Conservation (phyloP, 2,797 vertebrate genomes). For the Anniella stebbinsi region DNA sequence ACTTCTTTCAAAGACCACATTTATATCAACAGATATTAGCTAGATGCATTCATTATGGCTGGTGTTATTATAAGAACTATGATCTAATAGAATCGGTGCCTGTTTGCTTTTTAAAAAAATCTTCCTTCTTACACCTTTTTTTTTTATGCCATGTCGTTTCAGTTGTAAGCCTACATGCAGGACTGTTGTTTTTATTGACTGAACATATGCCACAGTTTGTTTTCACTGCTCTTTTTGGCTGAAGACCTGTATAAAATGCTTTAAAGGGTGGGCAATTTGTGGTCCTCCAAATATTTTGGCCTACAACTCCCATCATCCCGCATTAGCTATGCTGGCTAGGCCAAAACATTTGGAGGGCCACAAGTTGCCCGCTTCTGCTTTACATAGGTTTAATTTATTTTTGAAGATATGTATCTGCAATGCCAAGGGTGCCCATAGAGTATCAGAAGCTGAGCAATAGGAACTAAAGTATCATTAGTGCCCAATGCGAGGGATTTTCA, state of each 20-base stretch:
- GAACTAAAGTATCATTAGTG: neutral
- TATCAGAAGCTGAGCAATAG: neutral
- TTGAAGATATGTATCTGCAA: neutral
- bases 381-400: no score
- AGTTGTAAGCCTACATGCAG: neutral
- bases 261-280: neutral
- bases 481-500: neutral
- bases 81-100: neutral
- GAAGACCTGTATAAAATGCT: neutral
- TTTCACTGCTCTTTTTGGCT: neutral
- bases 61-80: neutral
- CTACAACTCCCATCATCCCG: no score
- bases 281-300: no score
- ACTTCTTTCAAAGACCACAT: neutral
- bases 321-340: no score
- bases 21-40: neutral
- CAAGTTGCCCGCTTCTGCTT: no score
- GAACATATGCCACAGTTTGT: no score
- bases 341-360: no score
- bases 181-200: no score
- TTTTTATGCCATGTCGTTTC: neutral
- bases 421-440: neutral
- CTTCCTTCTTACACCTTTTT: neutral
- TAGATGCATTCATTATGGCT: neutral
- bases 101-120: no score